These are phyloP conservation scores for Paratrypauchen microcephalus DNA, from an alignment of 2,797 vertebrate species.

Conservation along the genomic window DNA sequence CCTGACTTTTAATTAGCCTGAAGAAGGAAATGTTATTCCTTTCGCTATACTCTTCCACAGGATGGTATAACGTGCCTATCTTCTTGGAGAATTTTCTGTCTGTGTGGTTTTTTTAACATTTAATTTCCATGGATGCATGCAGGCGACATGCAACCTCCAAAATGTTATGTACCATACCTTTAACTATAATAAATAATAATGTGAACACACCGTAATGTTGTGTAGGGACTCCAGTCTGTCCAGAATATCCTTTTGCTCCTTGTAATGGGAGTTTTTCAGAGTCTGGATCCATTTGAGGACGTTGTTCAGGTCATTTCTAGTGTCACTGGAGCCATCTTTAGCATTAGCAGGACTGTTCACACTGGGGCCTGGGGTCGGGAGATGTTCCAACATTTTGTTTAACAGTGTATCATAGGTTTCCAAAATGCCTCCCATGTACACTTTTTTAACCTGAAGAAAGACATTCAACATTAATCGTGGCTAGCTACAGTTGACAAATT, in stretches of 20 bases:
- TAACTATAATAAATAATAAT: not conserved
- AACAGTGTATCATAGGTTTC: conserved; percentile 53
- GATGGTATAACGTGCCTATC: too few species aligned
- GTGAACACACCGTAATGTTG: conserved; percentile 39
- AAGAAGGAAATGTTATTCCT: too few species aligned
- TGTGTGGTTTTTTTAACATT: not conserved
- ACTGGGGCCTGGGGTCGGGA: conserved; percentile 19
- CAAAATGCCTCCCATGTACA: conserved; percentile 46
- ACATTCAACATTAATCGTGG: not conserved
- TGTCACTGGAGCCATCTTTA: fast-evolving
- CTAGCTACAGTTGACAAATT: not conserved
- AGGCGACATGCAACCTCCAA: too few species aligned
- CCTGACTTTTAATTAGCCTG: too few species aligned
- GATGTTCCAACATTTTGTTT: conserved; percentile 39
- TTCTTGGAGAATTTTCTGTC: too few species aligned
- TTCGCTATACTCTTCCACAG: too few species aligned
- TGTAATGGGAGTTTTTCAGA: conserved; percentile 10
- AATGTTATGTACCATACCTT: too few species aligned
- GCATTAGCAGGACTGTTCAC: fast-evolving
- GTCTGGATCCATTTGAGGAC: conserved; percentile 31
- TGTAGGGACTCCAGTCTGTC: conserved; percentile 12
- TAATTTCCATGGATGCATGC: not conserved
- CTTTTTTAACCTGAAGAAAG: conserved; percentile 30
- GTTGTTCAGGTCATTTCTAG: conserved; percentile 4
- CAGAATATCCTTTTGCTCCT: conserved; percentile 38